Percentiles rank a stretch among this genome's conserved stretches.
Evolutionary conservation across 2,888 invertebrate genomes (phyloP).

Genomic region (Odontocolon sp.): DNA sequence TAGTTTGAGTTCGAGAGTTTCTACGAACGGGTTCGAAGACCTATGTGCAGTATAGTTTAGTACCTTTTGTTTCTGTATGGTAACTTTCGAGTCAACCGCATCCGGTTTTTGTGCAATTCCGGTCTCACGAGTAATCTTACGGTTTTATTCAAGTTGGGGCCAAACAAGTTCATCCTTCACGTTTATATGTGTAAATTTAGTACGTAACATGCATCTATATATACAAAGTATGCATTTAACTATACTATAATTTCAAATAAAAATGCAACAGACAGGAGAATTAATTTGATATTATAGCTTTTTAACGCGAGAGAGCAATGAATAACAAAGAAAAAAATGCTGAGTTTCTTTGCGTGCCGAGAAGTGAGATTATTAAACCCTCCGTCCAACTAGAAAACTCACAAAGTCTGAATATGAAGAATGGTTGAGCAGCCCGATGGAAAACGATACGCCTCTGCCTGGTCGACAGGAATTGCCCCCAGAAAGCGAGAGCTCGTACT

Average conservation of each 20-base stretch:
- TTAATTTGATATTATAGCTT: too few relatives aligned
- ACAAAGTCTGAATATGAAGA: conserved; percentile 25
- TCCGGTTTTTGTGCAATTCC: neutral
- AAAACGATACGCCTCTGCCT: conserved; percentile 20
- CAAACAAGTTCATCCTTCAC: too few relatives aligned
- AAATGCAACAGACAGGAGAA: neutral
- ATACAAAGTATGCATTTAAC: neutral
- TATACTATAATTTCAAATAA: neutral
- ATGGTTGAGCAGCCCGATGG: neutral
- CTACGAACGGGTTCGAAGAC: too few relatives aligned
- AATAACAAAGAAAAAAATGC: neutral
- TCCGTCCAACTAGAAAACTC: neutral
- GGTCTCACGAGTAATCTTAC: neutral
- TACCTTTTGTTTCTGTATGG: too few relatives aligned
- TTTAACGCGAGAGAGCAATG: neutral
- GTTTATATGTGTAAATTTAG: neutral
- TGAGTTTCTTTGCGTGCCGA: neutral
- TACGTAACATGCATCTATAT: too few relatives aligned
- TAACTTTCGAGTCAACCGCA: too few relatives aligned
- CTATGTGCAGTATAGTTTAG: too few relatives aligned
- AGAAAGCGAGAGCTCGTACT: conserved; percentile 7
- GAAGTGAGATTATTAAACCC: conserved; percentile 8
- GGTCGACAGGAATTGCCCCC: conserved; percentile 12
- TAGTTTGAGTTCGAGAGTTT: conserved; percentile 2
- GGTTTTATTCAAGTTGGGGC: too few relatives aligned